Conservation (phyloP, 2,797 vertebrate species). For the Pipistrellus pygmaeus region DNA sequence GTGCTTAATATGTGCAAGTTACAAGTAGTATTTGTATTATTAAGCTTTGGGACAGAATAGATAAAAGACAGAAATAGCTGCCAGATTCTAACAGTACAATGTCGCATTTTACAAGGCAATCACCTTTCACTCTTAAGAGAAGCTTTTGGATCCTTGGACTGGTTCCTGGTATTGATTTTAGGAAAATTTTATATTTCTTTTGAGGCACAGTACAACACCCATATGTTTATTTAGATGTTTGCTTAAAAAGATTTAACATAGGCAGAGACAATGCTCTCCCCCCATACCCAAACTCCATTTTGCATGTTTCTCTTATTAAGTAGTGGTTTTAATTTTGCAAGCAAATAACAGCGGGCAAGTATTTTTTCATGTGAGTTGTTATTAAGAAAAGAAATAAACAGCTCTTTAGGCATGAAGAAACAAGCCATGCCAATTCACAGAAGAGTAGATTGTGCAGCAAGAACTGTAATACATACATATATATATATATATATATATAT, state of each 20-base stretch:
- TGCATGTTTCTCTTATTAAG: conserved; percentile 44
- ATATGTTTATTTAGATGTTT: conserved; percentile 25
- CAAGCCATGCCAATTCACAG: not conserved
- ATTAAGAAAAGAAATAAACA: conserved; percentile 7
- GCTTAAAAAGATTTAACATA: not conserved
- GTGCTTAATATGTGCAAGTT: not conserved
- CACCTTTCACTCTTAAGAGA: not conserved
- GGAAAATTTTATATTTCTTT: conserved; percentile 8
- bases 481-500: too few relatives aligned
- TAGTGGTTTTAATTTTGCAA: conserved; percentile 56
- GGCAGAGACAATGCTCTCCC: not conserved
- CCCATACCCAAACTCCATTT: not conserved
- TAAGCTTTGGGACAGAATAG: not conserved
- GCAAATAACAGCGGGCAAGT: conserved; percentile 57
- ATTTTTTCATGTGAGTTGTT: conserved; percentile 54
- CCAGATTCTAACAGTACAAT: not conserved
- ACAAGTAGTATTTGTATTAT: not conserved
- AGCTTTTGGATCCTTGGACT: not conserved
- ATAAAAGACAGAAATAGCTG: not conserved
- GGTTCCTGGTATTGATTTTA: not conserved
- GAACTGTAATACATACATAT: not conserved
- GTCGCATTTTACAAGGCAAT: not conserved
- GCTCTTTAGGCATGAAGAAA: conserved; percentile 49
- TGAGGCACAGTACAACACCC: not conserved
- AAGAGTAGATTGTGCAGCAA: not conserved